Percentiles rank a stretch among this genome's conserved stretches.
These are phyloP conservation scores for Campylorhamphus procurvoides DNA, from an alignment of 2,113 vertebrate genomes.

Conservation along the genomic window DNA sequence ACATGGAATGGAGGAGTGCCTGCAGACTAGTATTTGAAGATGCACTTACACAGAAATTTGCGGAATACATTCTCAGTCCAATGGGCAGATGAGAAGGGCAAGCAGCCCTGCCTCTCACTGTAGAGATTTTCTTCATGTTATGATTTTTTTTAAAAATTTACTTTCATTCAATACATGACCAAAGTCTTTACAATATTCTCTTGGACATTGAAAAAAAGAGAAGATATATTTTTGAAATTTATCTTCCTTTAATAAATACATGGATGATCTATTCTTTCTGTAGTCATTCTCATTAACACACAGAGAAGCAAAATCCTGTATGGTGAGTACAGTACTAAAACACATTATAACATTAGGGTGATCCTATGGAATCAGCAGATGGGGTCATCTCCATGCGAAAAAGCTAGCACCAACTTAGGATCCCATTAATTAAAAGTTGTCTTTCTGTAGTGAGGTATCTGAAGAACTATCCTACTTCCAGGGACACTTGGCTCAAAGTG, in stretches of 20 bases:
- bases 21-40: not conserved
- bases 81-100: not conserved
- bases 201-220: not conserved
- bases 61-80: not conserved
- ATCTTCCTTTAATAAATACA: not conserved
- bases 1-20: not conserved
- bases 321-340: not conserved
- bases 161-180: not conserved
- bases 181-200: not conserved
- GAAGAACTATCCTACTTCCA: not conserved
- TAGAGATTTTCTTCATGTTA: not conserved
- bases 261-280: not conserved
- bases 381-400: not conserved
- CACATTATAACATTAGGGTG: not conserved
- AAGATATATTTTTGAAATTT: not conserved
- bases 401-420: accelerated
- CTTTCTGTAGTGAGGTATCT: not conserved
- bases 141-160: not conserved
- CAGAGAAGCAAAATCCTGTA: not conserved
- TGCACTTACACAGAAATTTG: not conserved
- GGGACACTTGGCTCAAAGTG: not conserved
- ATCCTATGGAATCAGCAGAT: not conserved
- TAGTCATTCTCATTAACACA: not conserved
- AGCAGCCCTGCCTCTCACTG: not conserved
- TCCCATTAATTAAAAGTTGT: not conserved